These are phyloP conservation scores for Conus ventricosus DNA, from an alignment of 1,140 invertebrate genomes.

Conservation along the genomic window DNA sequence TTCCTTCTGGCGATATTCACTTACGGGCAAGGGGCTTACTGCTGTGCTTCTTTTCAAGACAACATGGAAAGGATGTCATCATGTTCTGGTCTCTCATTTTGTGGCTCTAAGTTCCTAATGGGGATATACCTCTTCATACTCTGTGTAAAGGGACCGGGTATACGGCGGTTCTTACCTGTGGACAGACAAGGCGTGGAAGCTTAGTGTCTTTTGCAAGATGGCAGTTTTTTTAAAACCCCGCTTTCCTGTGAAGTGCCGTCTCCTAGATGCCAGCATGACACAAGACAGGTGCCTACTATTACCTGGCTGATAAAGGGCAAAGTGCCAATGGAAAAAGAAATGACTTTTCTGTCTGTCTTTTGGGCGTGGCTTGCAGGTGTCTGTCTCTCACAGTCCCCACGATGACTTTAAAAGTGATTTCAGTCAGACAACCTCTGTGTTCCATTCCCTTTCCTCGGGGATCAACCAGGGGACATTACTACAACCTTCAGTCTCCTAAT, in stretches of 20 bases:
- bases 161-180: slow-evolving; percentile 55
- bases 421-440: slow-evolving; percentile 48
- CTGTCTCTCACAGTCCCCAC: slow-evolving; percentile 18
- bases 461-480: slow-evolving; percentile 43
- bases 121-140: slow-evolving; percentile 27
- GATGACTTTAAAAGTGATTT: slow-evolving; percentile 36
- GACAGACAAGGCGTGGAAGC: slow-evolving; percentile 24
- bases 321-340: neutral
- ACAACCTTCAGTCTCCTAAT: slow-evolving; percentile 49
- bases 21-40: slow-evolving; percentile 45
- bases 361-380: neutral
- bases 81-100: slow-evolving; percentile 43
- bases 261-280: slow-evolving; percentile 47
- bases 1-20: slow-evolving; percentile 47
- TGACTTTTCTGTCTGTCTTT: neutral
- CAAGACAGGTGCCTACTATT: neutral
- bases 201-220: neutral
- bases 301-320: too few species aligned
- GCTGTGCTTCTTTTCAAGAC: neutral
- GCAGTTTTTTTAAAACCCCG: neutral
- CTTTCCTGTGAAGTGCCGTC: slow-evolving; percentile 40
- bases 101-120: slow-evolving; percentile 35
- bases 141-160: slow-evolving; percentile 23
- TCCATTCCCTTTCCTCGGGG: slow-evolving; percentile 45
- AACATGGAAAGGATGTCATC: neutral